Conservation (phyloP, 2,797 vertebrate genomes). For the Myotis daubentonii region DNA sequence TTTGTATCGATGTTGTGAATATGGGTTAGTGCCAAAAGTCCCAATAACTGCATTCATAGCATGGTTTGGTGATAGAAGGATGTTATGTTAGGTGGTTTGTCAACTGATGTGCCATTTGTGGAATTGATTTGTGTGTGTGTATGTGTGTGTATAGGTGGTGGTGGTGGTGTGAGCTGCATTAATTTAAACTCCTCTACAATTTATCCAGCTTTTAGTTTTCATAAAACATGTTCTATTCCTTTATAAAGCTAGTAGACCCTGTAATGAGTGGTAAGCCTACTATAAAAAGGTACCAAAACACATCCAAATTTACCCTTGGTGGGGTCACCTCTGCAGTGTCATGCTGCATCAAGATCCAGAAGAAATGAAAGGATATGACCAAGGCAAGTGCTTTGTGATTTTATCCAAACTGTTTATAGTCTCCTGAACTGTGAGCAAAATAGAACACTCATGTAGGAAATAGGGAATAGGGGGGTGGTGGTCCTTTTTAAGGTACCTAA, state of each 20-base stretch:
- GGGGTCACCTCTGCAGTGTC: neutral
- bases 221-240: neutral
- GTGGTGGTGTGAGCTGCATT: neutral
- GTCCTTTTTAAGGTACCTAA: neutral
- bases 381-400: neutral
- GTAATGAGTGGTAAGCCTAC: neutral
- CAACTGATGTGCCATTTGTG: neutral
- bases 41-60: neutral
- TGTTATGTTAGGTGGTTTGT: neutral
- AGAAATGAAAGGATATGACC: neutral
- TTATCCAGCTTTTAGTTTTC: slow-evolving; percentile 42
- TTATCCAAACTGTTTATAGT: neutral
- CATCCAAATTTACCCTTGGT: neutral
- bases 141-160: no score
- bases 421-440: neutral
- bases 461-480: neutral
- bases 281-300: neutral
- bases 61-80: neutral
- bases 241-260: neutral
- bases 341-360: neutral
- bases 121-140: neutral
- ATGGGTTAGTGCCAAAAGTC: neutral
- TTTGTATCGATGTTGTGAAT: neutral
- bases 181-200: neutral
- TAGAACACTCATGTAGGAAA: neutral